Base-by-base conservation (phyloP, 1,140 invertebrate species). In the Zaprionus kolodkinae region DNA sequence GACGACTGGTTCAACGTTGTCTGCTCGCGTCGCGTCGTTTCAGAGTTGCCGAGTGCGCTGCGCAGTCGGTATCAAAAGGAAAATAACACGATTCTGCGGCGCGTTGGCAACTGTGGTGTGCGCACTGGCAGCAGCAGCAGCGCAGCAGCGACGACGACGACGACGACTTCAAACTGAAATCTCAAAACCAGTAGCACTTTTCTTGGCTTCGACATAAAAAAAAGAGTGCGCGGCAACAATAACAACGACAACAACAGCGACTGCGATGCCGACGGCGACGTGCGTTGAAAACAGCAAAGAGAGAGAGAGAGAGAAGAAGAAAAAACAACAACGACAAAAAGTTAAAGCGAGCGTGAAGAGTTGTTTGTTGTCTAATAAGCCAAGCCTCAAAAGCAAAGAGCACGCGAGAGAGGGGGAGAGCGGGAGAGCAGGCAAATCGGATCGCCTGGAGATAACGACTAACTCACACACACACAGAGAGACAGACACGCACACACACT, bases 161-260 rank as follows among this genome's bases (percentile, higher is more conserved):
- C 43, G 54, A 57, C 56, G 74, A 72, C 63, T 72, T 67, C 59
- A 62, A 73, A 63, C 72, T 73, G 52, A 88, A 80, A 88, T 83
- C 80, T 88, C 69, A 86, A 86, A 86, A 88, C 84, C 84, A 88
- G 84, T 88, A 88, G 84, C 84, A 88, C 77, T 88, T 88, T 88
- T 88, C 84, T 88, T 84, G 65, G 76, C 74, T 78, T 76, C 70
- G 64, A 79, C 81, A 78, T 60, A 80, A 78, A 64, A 56, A 71
- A 81, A 79, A 75, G 55, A 45, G 40, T 69, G 72, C 59, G 59
- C 50, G 38, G 40, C 59, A 63, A 57, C 68, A 71, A 38, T 57
- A 68, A 36, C 57, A 66, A 30, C 55, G 54, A 13, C 65, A 68
- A 57, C 68, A 57, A 33, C 21, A 38, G 6, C 33, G 55, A 38